Percentiles rank a stretch among this genome's conserved stretches.
These are phyloP conservation scores for Drosophila sproati DNA, from an alignment of 1,140 invertebrate species.

Conservation along the genomic window DNA sequence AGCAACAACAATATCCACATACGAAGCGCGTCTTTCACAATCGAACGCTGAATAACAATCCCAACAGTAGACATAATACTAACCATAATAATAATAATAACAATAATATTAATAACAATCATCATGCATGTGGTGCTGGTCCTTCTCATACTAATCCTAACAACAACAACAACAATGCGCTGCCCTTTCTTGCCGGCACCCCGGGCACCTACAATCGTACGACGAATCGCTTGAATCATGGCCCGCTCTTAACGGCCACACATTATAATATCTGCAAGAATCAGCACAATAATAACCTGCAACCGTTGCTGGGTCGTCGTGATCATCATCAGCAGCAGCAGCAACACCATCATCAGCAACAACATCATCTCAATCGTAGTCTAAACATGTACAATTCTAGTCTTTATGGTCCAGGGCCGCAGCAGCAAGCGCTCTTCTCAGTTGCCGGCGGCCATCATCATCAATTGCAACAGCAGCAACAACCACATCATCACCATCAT, in stretches of 20 bases:
- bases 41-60: conserved; percentile 74
- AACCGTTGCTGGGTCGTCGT: conserved; percentile 41
- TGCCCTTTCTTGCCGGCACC: conserved; percentile 68
- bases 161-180: conserved; percentile 31
- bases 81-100: conserved; percentile 49
- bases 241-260: conserved; percentile 69
- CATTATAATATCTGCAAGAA: conserved; percentile 79
- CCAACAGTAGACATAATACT: conserved; percentile 79
- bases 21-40: conserved; percentile 69
- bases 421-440: conserved; percentile 49
- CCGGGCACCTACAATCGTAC: conserved; percentile 74
- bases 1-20: conserved; percentile 40
- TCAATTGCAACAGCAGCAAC: not conserved
- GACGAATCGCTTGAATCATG: conserved; percentile 76
- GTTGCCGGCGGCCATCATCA: conserved; percentile 36
- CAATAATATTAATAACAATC: conserved; percentile 32
- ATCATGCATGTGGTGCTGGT: conserved; percentile 63
- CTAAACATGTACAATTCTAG: conserved; percentile 65
- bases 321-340: conserved; percentile 54
- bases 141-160: conserved; percentile 54
- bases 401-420: conserved; percentile 56
- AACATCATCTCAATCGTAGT: conserved; percentile 59
- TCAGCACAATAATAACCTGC: conserved; percentile 45
- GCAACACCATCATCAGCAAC: conserved; percentile 35
- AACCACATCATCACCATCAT: conserved; percentile 37